Evolutionary conservation across 2,797 vertebrate genomes (phyloP).

Genomic region (Rhinogobio ventralis): DNA sequence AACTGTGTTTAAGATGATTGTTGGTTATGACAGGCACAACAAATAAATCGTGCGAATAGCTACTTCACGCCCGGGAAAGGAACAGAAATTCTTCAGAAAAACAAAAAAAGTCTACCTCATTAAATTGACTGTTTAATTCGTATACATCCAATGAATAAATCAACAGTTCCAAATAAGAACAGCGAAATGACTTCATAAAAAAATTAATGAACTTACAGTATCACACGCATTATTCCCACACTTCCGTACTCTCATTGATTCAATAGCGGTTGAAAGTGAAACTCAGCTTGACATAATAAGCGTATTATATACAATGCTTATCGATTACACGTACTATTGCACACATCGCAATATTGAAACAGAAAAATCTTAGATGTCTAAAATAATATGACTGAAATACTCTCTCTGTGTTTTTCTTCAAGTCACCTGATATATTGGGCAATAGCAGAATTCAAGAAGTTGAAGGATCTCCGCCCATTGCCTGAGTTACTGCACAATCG

Average conservation of each 20-base stretch:
- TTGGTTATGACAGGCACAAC: background rate
- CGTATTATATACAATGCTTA: background rate
- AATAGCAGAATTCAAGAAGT: conserved; percentile 30
- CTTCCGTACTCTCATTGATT: conserved; percentile 27
- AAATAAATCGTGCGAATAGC: background rate
- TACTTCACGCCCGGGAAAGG: background rate
- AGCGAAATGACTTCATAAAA: background rate
- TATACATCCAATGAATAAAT: background rate
- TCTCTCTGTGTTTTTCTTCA: background rate
- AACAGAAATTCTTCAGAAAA: no score
- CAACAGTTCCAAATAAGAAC: background rate
- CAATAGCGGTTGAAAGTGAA: conserved; percentile 8
- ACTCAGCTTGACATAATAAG: background rate
- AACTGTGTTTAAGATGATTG: background rate
- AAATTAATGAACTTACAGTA: background rate
- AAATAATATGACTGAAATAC: background rate
- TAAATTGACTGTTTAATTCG: background rate
- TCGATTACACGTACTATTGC: background rate
- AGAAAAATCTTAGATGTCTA: background rate
- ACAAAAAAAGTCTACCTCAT: background rate
- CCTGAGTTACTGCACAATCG: background rate
- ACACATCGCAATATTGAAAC: background rate
- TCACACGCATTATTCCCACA: conserved; percentile 5
- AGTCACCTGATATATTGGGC: conserved; percentile 40
- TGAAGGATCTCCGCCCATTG: conserved; percentile 13